Evolutionary conservation across 2,888 invertebrate genomes (phyloP), one percentile per base, ranked within the genome.

Genomic region (Lochmaea capreae): DNA sequence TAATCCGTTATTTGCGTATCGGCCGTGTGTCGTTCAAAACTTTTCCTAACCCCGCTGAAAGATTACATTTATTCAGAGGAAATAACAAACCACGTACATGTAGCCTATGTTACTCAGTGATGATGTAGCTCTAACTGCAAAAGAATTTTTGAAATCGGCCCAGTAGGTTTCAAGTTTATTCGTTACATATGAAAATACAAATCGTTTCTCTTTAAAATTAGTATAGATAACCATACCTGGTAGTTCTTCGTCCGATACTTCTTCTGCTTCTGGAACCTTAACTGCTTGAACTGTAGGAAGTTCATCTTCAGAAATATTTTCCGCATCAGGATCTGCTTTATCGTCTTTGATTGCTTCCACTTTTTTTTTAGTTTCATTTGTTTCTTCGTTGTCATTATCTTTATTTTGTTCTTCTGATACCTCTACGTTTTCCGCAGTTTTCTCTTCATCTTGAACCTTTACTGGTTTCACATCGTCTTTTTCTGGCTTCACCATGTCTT

Each of bases 251-350:
- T 93, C 93, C 3, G 93, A 93, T 0, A 94, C 93, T 87, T 93
- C 94, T 85, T 95, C 95, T 2, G 95, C 94, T 89, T 95, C 95
- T 76, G 94, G 93, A 57, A 94, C 92, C 87, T 94, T 94, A 9
- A 92, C 93, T 78, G 93, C 92, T 81, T 91, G 90, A 1, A 93
- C 92, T 43, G 89, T 89, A 0, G 94, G 94, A 42, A 95, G 84
- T 86, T 95, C 95, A 86, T 95, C 95, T 86, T 95, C 95, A 0
- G 95, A 95, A 58, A 95, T 94, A 71, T 94, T 93, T 88, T 95
- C 95, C 1, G 95, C 94, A 84, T 95, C 95, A 65, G 93, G 93
- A 80, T 94, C 93, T 87, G 89, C 84, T 89, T 90, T 59, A 79
- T 16, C 43, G 18, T 42, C n/a, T 62, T 14, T 22, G 61, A n/a